Evolutionary conservation across 2,888 invertebrate species (phyloP).

Genomic region (Thereva nobilitata): DNA sequence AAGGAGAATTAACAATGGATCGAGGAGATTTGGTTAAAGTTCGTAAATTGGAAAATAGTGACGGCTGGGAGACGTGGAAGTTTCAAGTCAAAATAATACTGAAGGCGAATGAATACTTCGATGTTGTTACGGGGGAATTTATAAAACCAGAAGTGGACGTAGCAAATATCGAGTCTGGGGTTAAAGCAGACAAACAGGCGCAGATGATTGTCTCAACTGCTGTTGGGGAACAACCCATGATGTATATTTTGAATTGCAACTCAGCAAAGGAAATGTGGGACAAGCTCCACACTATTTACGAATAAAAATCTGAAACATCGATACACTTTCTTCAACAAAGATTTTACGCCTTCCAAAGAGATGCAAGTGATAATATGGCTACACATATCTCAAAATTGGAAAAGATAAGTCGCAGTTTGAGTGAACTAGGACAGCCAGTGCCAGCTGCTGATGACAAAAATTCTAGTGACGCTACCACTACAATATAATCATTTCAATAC

Average conservation of each 20-base stretch:
- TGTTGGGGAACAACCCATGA: slow-evolving; percentile 27
- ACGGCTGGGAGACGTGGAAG: slow-evolving; percentile 36
- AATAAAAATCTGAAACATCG: slow-evolving; percentile 29
- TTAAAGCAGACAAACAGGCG: too few relatives aligned
- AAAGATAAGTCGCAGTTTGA: slow-evolving; percentile 6
- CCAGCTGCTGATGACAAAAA: slow-evolving; percentile 41
- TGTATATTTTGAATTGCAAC: slow-evolving; percentile 36
- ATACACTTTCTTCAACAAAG: slow-evolving; percentile 41
- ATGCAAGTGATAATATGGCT: slow-evolving; percentile 41
- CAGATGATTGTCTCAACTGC: too few relatives aligned
- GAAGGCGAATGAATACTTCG: slow-evolving; percentile 34
- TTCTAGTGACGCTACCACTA: slow-evolving; percentile 42
- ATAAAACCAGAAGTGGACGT: not conserved
- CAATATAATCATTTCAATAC: slow-evolving; percentile 49
- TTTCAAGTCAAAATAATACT: slow-evolving; percentile 37
- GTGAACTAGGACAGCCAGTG: slow-evolving; percentile 33
- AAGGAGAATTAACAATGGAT: too few relatives aligned
- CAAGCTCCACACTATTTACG: slow-evolving; percentile 32
- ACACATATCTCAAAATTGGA: slow-evolving; percentile 41
- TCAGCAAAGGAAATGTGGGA: slow-evolving; percentile 29
- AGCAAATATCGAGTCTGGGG: not conserved
- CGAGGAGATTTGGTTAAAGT: slow-evolving; percentile 32
- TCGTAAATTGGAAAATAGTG: slow-evolving; percentile 33
- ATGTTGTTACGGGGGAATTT: slow-evolving; percentile 19
- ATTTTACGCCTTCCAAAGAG: slow-evolving; percentile 42